Evolutionary conservation across 1,140 invertebrate species (phyloP), one percentile per base, ranked within the genome.

Genomic region (Heliconius congener): DNA sequence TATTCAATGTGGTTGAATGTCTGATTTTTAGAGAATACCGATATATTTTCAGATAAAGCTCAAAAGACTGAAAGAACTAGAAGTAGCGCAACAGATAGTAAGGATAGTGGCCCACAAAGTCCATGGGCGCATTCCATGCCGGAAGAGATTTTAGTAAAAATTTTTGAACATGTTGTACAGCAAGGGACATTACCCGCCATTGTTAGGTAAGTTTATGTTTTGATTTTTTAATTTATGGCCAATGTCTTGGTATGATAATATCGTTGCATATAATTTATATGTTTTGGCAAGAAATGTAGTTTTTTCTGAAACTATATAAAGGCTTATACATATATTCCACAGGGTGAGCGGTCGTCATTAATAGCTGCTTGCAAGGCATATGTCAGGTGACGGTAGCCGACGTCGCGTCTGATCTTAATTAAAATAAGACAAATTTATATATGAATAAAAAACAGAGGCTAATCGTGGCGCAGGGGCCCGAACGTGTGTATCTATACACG

Each of bases 101-200:
- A 90, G 74, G 88, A 89, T 71, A 82, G 80, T 77, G 90, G 88
- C 73, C 90, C 91, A 37, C 93, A 94, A 82, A 94, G 92, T 81
- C 91, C 90, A 9, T 94, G 93, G 93, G 93, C 85, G 30, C 78
- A 82, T 79, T 83, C 85, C 75, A 86, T 97, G 82, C 97, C 97
- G 37, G 94, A 95, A 87, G 94, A 96, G 83, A 92, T 97, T 81
- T 95, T 98, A 76, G 91, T 95, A 60, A 95, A 96, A 89, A 97
- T 98, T 86, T 97, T 98, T 88, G 91, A 96, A 83, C 91, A 96
- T 89, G 95, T 96, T 34, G 89, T 95, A 73, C 95, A 95, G 79
- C 96, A 97, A 86, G 97, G 97, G 70, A 95, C 96, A 80, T 93
- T 98, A 85, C 97, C 97, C 70, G 95, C 96, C 84, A 93, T 98